Base-by-base conservation (phyloP, 1,140 invertebrate genomes). In the Caenorhabditis briggsae region DNA sequence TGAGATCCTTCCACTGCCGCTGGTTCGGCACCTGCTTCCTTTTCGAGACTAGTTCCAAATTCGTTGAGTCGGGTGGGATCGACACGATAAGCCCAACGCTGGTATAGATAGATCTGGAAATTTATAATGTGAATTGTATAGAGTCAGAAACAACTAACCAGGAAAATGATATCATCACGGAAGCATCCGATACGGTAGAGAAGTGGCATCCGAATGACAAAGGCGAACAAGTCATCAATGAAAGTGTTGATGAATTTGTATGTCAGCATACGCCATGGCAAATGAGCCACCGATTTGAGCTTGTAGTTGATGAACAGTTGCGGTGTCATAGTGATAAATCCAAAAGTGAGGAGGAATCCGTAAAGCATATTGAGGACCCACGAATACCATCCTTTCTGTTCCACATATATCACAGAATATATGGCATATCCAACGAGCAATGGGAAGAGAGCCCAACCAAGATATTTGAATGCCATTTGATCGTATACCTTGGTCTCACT, bases 311-410 rank as follows among this genome's bases (percentile, higher is more conserved):
- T 99, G 91, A 99, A 99, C 64, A 99, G 93, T 65, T 88, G 74
- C 7, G 97, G 97, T 7, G 97, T 99, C 98, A 99, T 99, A 96
- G 98, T 97, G 74, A 99, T 99, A 91, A 99, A 99, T 83, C 98
- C 98, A 93, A 99, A 99, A 7, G 97, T 99, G 64, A 99, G 93
- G 23, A 99, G 93, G 93, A 98, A 99, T 84, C 98, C 97, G 93
- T 99, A 99, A 18, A 99, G 94, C 96, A 98, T 92, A 94, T 96
- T 95, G 0, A 98, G 94, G 16, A 97, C 94, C 93, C 94, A 95
- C 12, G 94, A 95, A 93, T 98, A 98, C 98, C 98, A 99, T 89
- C 98, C 97, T 61, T 82, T 82, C 9, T 99, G 98, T 93, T 99
- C 98, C 82, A 96, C 94, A 93, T 99, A 99, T 48, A 99, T 93